Conservation (phyloP, 2,888 invertebrate species). For the Ecliptopera silaceata region DNA sequence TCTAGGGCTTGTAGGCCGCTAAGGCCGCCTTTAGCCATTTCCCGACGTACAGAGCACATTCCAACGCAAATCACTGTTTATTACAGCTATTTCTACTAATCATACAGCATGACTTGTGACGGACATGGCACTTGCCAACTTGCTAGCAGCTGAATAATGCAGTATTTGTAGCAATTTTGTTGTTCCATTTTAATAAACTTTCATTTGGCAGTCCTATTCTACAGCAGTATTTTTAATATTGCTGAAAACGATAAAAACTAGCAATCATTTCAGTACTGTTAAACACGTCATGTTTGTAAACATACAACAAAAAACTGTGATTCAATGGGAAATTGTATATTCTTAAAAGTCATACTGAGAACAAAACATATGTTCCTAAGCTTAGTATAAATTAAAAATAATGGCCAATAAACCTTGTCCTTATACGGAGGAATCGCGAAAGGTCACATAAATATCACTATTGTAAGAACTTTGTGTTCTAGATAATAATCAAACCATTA, state of each 20-base stretch:
- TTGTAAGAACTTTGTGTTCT: conserved; percentile 8
- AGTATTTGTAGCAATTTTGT: too few species aligned
- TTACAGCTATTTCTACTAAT: conserved; percentile 63
- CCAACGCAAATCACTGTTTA: conserved; percentile 70
- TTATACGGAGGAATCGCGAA: conserved; percentile 12
- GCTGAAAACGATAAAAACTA: too few species aligned
- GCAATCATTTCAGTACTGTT: too few species aligned
- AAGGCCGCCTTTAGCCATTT: conserved; percentile 65
- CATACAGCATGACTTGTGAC: conserved; percentile 25
- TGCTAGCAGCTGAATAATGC: background rate
- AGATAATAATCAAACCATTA: conserved; percentile 11
- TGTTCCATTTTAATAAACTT: too few species aligned
- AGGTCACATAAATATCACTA: conserved; percentile 3
- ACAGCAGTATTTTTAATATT: too few species aligned
- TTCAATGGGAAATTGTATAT: too few species aligned
- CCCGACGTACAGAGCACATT: conserved; percentile 51
- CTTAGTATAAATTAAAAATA: conserved; percentile 1
- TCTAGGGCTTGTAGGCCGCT: conserved; percentile 43
- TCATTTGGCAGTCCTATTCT: too few species aligned
- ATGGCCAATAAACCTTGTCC: conserved; percentile 4
- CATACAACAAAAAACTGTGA: too few species aligned
- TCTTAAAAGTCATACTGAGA: too few species aligned
- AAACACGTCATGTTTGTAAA: too few species aligned
- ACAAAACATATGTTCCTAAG: too few species aligned
- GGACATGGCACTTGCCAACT: conserved; percentile 20